These are phyloP conservation scores for Xiphorhynchus erythropygius DNA, from an alignment of 2,797 vertebrate species.

Conservation along the genomic window DNA sequence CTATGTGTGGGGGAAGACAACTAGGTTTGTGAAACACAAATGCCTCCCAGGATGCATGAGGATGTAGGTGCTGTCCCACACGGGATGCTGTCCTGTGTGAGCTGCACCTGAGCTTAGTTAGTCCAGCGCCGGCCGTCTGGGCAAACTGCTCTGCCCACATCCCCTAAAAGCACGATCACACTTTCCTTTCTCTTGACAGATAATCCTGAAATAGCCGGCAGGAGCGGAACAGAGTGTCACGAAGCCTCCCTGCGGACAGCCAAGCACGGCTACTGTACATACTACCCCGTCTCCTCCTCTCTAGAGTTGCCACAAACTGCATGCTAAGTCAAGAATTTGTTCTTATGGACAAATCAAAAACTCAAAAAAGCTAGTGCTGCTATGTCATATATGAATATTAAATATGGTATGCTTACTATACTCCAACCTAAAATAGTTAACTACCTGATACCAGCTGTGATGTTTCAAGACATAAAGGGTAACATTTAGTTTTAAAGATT, in stretches of 20 bases:
- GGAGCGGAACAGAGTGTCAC: constrained; percentile 86
- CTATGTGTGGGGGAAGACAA: accelerated
- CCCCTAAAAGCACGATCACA: neutral
- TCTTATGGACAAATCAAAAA: constrained; percentile 83
- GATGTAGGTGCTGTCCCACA: accelerated
- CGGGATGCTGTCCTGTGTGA: neutral
- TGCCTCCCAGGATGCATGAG: neutral
- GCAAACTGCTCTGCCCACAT: accelerated
- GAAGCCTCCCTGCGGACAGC: constrained; percentile 87
- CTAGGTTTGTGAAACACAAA: neutral
- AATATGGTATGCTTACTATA: constrained; percentile 88
- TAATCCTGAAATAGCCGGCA: constrained; percentile 97
- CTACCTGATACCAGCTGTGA: constrained; percentile 86
- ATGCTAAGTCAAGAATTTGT: constrained; percentile 90
- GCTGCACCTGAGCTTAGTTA: neutral
- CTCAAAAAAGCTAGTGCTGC: constrained; percentile 85
- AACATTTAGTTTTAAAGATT: constrained; percentile 82
- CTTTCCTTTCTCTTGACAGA: constrained; percentile 83
- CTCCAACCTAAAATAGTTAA: constrained; percentile 86
- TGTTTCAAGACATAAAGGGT: constrained; percentile 83
- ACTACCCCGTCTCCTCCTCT: constrained; percentile 90
- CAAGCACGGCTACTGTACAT: constrained; percentile 97
- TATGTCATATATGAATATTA: constrained; percentile 86
- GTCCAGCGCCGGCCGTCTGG: accelerated
- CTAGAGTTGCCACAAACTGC: constrained; percentile 98